Evolutionary conservation across 2,797 vertebrate genomes (phyloP).

Genomic region (Pangasius sanitwongsei): DNA sequence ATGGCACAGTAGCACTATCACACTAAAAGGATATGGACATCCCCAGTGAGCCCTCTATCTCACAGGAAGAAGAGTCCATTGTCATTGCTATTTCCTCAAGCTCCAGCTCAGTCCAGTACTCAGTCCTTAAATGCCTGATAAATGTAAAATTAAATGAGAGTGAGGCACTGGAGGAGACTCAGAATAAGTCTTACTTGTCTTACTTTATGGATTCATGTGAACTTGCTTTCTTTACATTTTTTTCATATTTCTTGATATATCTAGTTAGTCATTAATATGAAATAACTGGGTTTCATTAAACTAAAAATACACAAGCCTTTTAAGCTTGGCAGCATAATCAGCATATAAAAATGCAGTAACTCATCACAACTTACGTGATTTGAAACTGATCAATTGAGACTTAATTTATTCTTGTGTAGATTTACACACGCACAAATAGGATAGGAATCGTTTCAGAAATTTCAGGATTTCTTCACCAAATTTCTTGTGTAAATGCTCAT

Average conservation of each 20-base stretch:
- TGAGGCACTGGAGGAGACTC: not conserved
- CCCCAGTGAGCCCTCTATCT: accelerated
- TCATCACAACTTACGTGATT: too few relatives aligned
- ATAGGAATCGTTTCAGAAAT: too few relatives aligned
- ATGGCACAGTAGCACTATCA: not conserved
- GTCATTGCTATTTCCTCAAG: not conserved
- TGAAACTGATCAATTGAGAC: too few relatives aligned
- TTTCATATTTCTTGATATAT: not conserved
- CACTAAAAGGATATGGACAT: not conserved
- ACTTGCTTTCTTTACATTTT: not conserved
- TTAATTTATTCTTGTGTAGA: too few relatives aligned
- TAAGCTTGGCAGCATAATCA: too few relatives aligned
- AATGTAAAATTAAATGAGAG: not conserved
- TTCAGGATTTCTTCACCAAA: too few relatives aligned
- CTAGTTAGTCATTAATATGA: too few relatives aligned
- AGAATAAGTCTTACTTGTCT: not conserved
- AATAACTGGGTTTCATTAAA: not conserved
- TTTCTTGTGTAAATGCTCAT: too few relatives aligned
- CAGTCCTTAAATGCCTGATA: not conserved
- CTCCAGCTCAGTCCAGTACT: not conserved
- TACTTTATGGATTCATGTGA: too few relatives aligned
- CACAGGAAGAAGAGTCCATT: not conserved
- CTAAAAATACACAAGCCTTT: too few relatives aligned
- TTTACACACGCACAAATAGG: too few relatives aligned
- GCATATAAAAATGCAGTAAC: too few relatives aligned